phyloP scores from a whole-genome alignment of 2,797 vertebrate species.

The Myotis myotis region DNA sequence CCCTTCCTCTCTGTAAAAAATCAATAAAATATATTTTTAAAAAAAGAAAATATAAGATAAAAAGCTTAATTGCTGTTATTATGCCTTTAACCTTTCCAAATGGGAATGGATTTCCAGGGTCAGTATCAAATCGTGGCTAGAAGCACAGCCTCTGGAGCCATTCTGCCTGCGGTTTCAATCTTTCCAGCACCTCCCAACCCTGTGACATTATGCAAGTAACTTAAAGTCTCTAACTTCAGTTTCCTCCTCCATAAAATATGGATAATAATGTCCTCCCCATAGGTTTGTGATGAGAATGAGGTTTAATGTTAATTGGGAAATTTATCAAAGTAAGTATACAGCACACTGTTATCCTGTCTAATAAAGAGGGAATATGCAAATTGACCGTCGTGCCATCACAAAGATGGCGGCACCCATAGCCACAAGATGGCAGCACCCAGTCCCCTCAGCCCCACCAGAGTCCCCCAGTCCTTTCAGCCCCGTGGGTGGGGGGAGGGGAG shows the following conservation, averaged over 20 bases:
- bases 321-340: neutral
- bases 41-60: constrained; percentile 7
- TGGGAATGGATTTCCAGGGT: neutral
- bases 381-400: too few relatives aligned
- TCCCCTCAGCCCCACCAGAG: too few relatives aligned
- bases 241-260: neutral
- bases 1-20: too few relatives aligned
- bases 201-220: neutral
- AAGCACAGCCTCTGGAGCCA: neutral
- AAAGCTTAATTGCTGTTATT: neutral
- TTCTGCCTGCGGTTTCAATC: neutral
- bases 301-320: constrained; percentile 15
- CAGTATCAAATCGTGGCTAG: neutral
- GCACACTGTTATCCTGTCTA: neutral
- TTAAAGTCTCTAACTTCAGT: neutral
- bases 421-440: too few relatives aligned
- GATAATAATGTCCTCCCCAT: neutral
- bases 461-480: too few relatives aligned
- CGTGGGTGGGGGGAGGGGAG: too few relatives aligned
- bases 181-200: neutral
- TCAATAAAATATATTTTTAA: too few relatives aligned
- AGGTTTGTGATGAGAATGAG: neutral
- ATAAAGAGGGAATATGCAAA: too few relatives aligned
- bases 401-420: too few relatives aligned
- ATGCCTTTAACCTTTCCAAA: neutral